Base-by-base conservation (phyloP, 2,113 vertebrate species). In the Murina feae region DNA sequence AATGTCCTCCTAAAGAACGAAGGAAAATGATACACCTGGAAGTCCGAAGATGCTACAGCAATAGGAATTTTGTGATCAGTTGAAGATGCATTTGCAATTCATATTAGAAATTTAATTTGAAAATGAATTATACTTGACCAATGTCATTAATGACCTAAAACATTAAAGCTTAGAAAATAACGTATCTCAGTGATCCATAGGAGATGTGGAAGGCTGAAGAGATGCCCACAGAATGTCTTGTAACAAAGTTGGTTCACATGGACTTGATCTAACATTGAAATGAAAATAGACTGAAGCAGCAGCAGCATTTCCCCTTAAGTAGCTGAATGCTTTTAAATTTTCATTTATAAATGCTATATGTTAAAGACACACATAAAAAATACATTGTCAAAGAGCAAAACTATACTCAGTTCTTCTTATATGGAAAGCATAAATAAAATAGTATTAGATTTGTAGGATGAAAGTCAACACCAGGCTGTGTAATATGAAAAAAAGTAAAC, bases 371-470 rank as follows among this genome's bases (percentile, higher is more conserved):
- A 71, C 25, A n/a, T 74, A 86, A 87, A 87, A 35, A 39, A 6
- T 35, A 6, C 2, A 84, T 72, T 63, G 30, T 2, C 39, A 89
- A 89, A 79, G 42, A 76, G 17, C 76, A 72, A 80, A 85, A 47
- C 23, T 78, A 9, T 25, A 74, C 13, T 79, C 86, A 23, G 23
- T 60, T 89, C 18, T 86, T 93, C 21, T 88, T 81, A 87, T 66
- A 58, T 37, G 12, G 90, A 75, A 74, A 80, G 10, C n/a, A 85
- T 58, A 80, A 94, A 87, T 79, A 90, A 90, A 93, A 84, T 69
- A 72, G 39, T 66, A 21, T 68, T 90, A 49, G 25, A 4, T 78
- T 51, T 93, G 5, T 66, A 88, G 60, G 23, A 53, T 21, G 12
- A 53, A 80, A 72, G 32, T 66, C 10, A 78, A 51, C 2, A 9